Evolutionary conservation across 2,113 vertebrate species (phyloP).

Genomic region (Cryptomyrus ogoouensis): DNA sequence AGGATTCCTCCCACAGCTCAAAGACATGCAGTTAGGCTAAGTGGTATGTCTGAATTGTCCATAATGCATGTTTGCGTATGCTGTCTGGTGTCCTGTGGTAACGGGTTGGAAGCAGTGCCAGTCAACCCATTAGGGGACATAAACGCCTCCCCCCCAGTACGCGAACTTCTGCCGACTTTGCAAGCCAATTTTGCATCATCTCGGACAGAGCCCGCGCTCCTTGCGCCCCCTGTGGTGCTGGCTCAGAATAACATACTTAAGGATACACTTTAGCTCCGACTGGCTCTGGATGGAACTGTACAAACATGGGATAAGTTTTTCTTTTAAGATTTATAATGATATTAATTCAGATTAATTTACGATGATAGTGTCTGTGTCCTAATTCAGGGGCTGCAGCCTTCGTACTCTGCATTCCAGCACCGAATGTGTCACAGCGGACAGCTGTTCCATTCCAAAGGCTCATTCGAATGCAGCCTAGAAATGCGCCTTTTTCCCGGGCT

Average conservation of each 20-base stretch:
- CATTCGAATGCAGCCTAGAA: background rate
- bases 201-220: background rate
- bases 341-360: background rate
- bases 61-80: background rate
- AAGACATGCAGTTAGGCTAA: background rate
- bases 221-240: background rate
- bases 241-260: background rate
- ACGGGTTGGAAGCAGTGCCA: background rate
- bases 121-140: background rate
- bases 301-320: background rate
- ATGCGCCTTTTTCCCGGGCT: background rate
- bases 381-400: background rate
- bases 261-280: background rate
- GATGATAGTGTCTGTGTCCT: background rate
- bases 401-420: background rate
- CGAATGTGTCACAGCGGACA: background rate
- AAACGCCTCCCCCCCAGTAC: background rate
- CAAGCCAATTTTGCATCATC: background rate
- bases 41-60: background rate
- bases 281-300: background rate
- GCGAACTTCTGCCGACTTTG: background rate
- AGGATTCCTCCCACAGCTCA: background rate
- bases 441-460: background rate
- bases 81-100: background rate
- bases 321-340: background rate